phyloP scores from a whole-genome alignment of 2,797 vertebrate genomes.

The Microctenopoma steveboyesi region DNA sequence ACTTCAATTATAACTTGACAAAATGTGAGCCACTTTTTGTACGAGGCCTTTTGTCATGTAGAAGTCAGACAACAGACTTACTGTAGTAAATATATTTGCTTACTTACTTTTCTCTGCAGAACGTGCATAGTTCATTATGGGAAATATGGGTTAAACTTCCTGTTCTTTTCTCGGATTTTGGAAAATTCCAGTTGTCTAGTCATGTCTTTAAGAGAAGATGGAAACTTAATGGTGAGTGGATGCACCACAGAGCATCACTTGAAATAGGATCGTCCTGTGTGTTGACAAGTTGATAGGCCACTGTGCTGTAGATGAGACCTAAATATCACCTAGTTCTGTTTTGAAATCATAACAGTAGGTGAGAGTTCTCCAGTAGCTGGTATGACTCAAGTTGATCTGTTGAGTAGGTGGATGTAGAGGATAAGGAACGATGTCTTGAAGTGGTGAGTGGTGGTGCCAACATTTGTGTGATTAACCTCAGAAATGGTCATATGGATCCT shows the following conservation, averaged over 20 bases:
- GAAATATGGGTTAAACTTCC: background rate
- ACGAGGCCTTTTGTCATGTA: too few relatives aligned
- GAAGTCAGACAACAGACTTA: too few relatives aligned
- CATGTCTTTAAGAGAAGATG: background rate
- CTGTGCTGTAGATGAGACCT: background rate
- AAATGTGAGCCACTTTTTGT: too few relatives aligned
- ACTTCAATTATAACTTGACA: too few relatives aligned
- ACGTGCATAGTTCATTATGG: background rate
- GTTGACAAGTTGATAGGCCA: background rate
- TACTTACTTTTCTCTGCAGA: too few relatives aligned
- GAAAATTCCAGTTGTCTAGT: background rate
- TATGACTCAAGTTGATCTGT: slow-evolving; percentile 39
- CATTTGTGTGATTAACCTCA: slow-evolving; percentile 54
- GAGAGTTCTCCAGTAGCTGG: slow-evolving; percentile 31
- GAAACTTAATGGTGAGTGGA: background rate
- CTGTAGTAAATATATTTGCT: too few relatives aligned
- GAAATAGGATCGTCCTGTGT: background rate
- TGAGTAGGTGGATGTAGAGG: slow-evolving; percentile 28
- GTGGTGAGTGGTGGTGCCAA: slow-evolving; percentile 9
- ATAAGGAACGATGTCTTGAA: slow-evolving; percentile 1
- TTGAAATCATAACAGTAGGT: slow-evolving; percentile 22
- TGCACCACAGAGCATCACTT: background rate
- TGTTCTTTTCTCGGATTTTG: background rate
- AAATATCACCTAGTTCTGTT: slow-evolving; percentile 1
- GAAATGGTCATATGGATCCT: slow-evolving; percentile 50